These are phyloP conservation scores for Rapana venosa DNA, from an alignment of 2,888 invertebrate genomes.

Conservation along the genomic window DNA sequence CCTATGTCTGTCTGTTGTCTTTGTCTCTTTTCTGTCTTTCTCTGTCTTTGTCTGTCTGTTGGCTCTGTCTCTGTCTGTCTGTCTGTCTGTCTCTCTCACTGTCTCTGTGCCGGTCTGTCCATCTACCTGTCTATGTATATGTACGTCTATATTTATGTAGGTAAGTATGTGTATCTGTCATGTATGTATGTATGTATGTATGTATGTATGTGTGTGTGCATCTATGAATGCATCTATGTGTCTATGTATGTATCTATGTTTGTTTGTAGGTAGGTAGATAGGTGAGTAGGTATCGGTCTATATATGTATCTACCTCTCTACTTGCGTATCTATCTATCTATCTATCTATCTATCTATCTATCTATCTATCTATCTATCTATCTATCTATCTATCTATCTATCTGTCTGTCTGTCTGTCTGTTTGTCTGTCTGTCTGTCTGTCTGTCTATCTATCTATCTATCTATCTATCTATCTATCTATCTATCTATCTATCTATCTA, in stretches of 20 bases:
- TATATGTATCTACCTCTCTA: neutral
- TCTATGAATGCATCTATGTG: neutral
- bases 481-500: neutral
- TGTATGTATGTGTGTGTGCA: neutral
- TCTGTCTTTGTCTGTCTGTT: too few species aligned
- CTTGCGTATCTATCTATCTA: neutral
- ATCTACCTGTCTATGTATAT: too few species aligned
- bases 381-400: neutral
- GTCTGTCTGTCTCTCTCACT: too few species aligned
- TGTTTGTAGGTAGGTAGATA: too few species aligned
- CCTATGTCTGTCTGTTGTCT: too few species aligned
- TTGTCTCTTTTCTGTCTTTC: too few species aligned
- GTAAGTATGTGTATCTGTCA: too few species aligned
- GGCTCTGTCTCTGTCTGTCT: too few species aligned
- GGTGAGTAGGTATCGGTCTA: neutral
- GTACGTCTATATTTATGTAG: too few species aligned
- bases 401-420: neutral
- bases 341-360: neutral
- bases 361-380: neutral
- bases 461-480: neutral
- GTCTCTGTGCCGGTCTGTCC: too few species aligned
- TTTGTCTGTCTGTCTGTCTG: too few species aligned
- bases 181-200: neutral
- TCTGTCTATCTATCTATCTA: neutral
- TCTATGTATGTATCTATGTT: neutral